A percentile compares a stretch with the other conserved stretches of the same genome.
These are phyloP conservation scores for Hydrozoanthus tunicans DNA, from an alignment of 64 coral and sea anemone species.

Conservation along the genomic window DNA sequence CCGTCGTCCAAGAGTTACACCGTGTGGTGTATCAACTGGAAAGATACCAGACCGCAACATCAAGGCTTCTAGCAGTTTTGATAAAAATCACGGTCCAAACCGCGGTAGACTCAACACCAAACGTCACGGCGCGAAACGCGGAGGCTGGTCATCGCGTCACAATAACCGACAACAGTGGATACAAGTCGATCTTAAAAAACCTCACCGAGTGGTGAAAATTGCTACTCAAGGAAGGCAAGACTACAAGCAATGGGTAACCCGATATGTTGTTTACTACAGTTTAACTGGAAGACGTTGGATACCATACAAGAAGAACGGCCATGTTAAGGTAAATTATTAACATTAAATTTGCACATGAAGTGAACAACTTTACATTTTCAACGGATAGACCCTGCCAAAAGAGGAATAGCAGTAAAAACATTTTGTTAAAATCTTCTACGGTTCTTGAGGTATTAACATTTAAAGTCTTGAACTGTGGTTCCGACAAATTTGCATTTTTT, in stretches of 20 bases:
- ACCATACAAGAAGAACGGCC: slow-evolving; percentile 65
- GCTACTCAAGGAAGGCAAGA: slow-evolving; percentile 75
- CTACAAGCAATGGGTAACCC: slow-evolving; percentile 72
- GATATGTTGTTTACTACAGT: slow-evolving; percentile 74
- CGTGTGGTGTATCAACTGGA: slow-evolving; percentile 62
- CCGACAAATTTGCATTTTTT: no score
- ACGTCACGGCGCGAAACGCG: slow-evolving; percentile 53
- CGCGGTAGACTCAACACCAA: slow-evolving; percentile 68
- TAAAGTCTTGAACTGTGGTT: no score
- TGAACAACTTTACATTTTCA: no score
- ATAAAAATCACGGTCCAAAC: slow-evolving; percentile 54
- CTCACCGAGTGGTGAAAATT: slow-evolving; percentile 62
- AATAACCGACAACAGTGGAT: slow-evolving; percentile 80
- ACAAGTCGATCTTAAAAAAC: slow-evolving; percentile 64
- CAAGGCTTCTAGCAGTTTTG: slow-evolving; percentile 72
- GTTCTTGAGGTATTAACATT: no score
- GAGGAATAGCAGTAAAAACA: no score
- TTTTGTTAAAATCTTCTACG: no score
- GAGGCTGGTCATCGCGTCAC: slow-evolving; percentile 72
- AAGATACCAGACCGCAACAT: slow-evolving; percentile 62
- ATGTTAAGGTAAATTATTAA: slow-evolving; percentile 40
- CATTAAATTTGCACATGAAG: not conserved
- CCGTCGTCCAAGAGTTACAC: slow-evolving; percentile 5
- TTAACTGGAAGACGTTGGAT: slow-evolving; percentile 75
- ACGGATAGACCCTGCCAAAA: no score